Evolutionary conservation across 2,797 vertebrate genomes (phyloP).

Genomic region (Melanotaenia parkinsoni): DNA sequence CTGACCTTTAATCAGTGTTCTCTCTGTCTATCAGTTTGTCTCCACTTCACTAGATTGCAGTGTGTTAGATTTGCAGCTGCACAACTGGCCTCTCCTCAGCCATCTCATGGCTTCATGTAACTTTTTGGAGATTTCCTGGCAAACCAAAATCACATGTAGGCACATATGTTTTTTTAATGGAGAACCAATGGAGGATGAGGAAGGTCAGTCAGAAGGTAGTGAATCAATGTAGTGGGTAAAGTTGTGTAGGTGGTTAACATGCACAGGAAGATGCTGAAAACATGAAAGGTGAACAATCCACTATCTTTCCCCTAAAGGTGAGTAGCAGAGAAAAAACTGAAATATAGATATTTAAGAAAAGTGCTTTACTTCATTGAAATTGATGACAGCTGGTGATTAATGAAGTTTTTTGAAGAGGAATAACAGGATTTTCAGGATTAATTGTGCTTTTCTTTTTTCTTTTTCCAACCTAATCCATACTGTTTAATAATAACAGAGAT

Average conservation of each 20-base stretch:
- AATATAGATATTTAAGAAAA: no score
- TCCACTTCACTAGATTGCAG: conserved; percentile 26
- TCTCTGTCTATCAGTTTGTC: conserved; percentile 6
- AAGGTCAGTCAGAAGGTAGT: neutral
- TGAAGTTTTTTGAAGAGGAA: no score
- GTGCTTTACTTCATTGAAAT: no score
- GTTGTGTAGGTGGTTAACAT: neutral
- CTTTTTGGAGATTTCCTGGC: conserved; percentile 19
- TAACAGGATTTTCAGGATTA: neutral
- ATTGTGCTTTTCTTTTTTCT: neutral
- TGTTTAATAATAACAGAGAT: neutral
- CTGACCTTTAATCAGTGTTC: conserved; percentile 53
- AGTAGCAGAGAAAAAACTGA: no score
- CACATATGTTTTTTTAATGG: conserved; percentile 3
- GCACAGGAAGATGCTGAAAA: neutral
- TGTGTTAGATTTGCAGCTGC: conserved; percentile 49
- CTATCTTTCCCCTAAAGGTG: no score
- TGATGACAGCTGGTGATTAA: neutral
- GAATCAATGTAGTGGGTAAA: neutral
- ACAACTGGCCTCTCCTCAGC: conserved; percentile 35
- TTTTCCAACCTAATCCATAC: neutral
- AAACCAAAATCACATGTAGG: conserved; percentile 10
- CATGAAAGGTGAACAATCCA: no score
- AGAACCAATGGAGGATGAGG: neutral
- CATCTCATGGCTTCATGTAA: conserved; percentile 10